A percentile compares a stretch with the other conserved stretches of the same genome.
These are phyloP conservation scores for Cerastis leucographa DNA, from an alignment of 2,888 invertebrate genomes.

Conservation along the genomic window DNA sequence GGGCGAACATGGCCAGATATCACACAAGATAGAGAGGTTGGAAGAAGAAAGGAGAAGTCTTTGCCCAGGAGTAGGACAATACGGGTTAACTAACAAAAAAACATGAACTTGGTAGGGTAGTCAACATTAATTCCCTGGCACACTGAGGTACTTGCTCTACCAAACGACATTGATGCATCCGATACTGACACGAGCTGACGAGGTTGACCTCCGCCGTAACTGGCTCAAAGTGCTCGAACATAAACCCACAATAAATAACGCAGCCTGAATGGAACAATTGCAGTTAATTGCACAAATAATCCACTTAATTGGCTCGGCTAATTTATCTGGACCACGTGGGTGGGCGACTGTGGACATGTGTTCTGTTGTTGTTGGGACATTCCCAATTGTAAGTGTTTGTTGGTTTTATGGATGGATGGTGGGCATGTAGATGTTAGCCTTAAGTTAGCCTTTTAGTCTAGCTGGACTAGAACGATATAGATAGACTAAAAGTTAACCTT, in stretches of 20 bases:
- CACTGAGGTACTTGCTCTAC: not conserved
- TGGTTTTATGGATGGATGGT: slow-evolving; percentile 3
- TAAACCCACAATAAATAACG: slow-evolving; percentile 63
- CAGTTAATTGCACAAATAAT: slow-evolving; percentile 79
- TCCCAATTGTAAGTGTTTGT: slow-evolving; percentile 2
- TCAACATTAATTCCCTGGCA: not conserved
- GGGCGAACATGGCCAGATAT: too few species aligned
- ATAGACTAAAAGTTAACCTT: not conserved
- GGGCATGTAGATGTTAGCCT: not conserved
- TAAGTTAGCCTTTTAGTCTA: not conserved
- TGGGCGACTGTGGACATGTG: slow-evolving; percentile 52
- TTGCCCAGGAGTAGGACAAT: too few species aligned
- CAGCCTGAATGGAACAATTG: slow-evolving; percentile 70
- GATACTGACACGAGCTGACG: slow-evolving; percentile 19
- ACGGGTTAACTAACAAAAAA: too few species aligned
- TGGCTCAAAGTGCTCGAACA: slow-evolving; percentile 42
- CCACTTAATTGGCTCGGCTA: slow-evolving; percentile 74
- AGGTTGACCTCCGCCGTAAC: slow-evolving; percentile 50
- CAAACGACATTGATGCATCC: slow-evolving; percentile 36
- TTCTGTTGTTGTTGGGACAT: slow-evolving; percentile 33
- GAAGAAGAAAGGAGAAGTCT: too few species aligned
- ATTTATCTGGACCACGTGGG: slow-evolving; percentile 69
- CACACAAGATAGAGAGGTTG: too few species aligned
- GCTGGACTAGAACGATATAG: not conserved
- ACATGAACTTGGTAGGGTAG: too few species aligned